Base-by-base conservation (phyloP, 2,888 invertebrate species). In the Dicycla oo region DNA sequence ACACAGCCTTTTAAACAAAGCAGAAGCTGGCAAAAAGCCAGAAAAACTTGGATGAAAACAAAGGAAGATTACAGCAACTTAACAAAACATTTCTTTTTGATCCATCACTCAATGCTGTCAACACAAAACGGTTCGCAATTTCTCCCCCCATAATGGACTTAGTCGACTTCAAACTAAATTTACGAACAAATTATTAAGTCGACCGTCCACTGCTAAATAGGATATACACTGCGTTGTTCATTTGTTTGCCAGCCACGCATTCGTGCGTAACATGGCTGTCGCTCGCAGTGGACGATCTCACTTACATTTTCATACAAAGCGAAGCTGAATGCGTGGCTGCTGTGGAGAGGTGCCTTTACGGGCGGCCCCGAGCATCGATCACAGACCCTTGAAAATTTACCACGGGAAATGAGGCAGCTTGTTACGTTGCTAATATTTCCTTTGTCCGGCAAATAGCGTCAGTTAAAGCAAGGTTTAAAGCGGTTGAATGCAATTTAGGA, bases 381-480 rank as follows among this genome's bases (percentile, higher is more conserved):
- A 77, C 30, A 20, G 20, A 57, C 68, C 51, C 72, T 75, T 66
- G 62, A 70, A 82, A 73, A 71, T 74, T 73, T 62, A 73, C 7
- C 26, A n/a, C 45, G 34, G 70, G 56, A 83, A 80, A 83, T 75
- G 58, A 73, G 53, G 51, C 57, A 64, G 23, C 75, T 68, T 67
- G 71, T 79, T 77, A 69, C 54, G n/a, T 61, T 61, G 71, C 26
- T 73, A 78, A 73, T 80, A 78, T 72, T 84, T 78, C 82, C 78
- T 76, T 69, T 76, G 75, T 80, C 73, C 43, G 34, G 49, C 58
- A 71, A 73, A 82, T 49, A 40, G 58, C 10, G 30, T 53, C 53
- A 47, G 69, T 70, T 66, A 34, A 73, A 68, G 45, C 53, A 58
- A 47, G 61, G 67, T 61, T 58, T 62, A 34, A 60, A 71, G 40